phyloP scores from a whole-genome alignment of 2,113 vertebrate species.

The Aleadryas rufinucha region DNA sequence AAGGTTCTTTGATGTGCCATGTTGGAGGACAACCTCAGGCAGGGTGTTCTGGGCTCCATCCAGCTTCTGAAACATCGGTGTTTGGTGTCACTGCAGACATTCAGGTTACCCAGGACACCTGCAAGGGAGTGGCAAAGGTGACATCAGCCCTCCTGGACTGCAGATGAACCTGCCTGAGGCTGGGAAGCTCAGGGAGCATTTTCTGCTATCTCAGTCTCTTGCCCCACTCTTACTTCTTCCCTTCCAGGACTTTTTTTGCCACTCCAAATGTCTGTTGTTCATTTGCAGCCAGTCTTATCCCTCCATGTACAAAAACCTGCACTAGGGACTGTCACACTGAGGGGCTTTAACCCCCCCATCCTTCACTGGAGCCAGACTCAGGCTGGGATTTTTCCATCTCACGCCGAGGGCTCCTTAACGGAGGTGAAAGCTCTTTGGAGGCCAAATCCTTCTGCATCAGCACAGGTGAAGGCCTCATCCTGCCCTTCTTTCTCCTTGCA shows the following conservation, averaged over 20 bases:
- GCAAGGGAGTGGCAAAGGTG: not conserved
- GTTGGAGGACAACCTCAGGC: not conserved
- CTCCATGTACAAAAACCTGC: not conserved
- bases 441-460: not conserved
- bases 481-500: not conserved
- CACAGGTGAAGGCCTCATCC: not conserved
- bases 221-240: not conserved
- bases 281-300: not conserved
- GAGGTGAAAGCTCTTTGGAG: not conserved
- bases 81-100: not conserved
- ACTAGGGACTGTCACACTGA: not conserved
- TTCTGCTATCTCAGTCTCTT: not conserved
- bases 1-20: accelerated
- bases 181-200: not conserved
- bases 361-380: not conserved
- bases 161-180: accelerated
- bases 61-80: not conserved
- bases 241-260: not conserved
- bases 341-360: not conserved
- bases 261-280: not conserved
- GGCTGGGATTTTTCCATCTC: not conserved
- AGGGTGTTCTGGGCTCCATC: not conserved
- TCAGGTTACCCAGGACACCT: not conserved
- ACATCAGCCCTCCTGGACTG: not conserved
- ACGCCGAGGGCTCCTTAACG: not conserved